phyloP scores from a whole-genome alignment of 1,140 invertebrate genomes.

The Drosophila orena region DNA sequence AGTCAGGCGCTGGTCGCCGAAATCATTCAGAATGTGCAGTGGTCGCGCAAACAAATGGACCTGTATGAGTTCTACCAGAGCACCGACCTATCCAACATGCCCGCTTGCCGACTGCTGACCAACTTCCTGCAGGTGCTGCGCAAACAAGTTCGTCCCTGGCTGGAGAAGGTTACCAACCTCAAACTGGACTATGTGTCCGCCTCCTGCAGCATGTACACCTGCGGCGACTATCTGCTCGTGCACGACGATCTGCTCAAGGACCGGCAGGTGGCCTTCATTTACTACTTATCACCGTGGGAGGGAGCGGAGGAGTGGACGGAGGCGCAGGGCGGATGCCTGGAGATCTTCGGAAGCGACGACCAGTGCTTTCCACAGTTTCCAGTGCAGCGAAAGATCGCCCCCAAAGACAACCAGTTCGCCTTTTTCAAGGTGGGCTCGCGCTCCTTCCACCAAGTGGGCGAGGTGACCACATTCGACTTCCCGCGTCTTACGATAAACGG shows the following conservation, averaged over 20 bases:
- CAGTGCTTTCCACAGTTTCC: slow-evolving; percentile 86
- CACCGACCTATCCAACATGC: slow-evolving; percentile 87
- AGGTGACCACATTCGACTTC: slow-evolving; percentile 88
- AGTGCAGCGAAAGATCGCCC: slow-evolving; percentile 86
- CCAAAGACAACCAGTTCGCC: slow-evolving; percentile 89
- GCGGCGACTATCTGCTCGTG: slow-evolving; percentile 90
- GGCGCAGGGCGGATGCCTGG: slow-evolving; percentile 88
- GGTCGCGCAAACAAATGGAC: slow-evolving; percentile 88
- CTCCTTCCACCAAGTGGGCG: slow-evolving; percentile 87
- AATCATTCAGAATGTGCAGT: slow-evolving; percentile 86
- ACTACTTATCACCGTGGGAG: slow-evolving; percentile 88
- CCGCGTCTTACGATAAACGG: slow-evolving; percentile 90
- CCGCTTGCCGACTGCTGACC: slow-evolving; percentile 78
- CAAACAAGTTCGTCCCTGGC: slow-evolving; percentile 82
- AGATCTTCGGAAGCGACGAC: slow-evolving; percentile 88
- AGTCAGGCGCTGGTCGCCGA: slow-evolving; percentile 65
- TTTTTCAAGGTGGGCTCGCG: slow-evolving; percentile 89
- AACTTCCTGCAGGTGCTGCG: slow-evolving; percentile 77
- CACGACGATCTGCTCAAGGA: slow-evolving; percentile 91
- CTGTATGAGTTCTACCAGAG: slow-evolving; percentile 91
- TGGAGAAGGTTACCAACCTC: slow-evolving; percentile 87
- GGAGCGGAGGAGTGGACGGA: slow-evolving; percentile 86
- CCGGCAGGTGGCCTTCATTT: slow-evolving; percentile 89
- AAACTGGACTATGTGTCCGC: slow-evolving; percentile 88
- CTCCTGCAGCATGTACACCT: slow-evolving; percentile 89